Percentiles rank a stretch among this genome's conserved stretches.
Evolutionary conservation across 2,888 invertebrate species (phyloP).

Genomic region (Drosophila lacicola): DNA sequence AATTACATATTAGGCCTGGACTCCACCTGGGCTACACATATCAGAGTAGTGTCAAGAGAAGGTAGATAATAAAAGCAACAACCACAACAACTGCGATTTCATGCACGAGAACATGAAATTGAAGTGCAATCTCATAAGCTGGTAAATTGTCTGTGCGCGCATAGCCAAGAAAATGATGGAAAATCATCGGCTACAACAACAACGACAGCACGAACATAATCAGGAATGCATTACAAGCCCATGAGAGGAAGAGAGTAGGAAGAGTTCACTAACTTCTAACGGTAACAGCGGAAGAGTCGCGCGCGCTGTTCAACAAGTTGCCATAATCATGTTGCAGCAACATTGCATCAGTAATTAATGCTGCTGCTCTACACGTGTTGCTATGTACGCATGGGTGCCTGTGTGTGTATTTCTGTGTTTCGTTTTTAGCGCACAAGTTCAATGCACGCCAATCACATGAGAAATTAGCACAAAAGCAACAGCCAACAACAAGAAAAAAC

Average conservation of each 20-base stretch:
- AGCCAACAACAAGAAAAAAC: slow-evolving; percentile 30
- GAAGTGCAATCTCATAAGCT: slow-evolving; percentile 44
- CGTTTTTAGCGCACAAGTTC: slow-evolving; percentile 74
- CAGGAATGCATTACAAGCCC: slow-evolving; percentile 37
- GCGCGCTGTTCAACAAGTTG: slow-evolving; percentile 61
- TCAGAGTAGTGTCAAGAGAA: slow-evolving; percentile 58
- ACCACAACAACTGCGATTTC: slow-evolving; percentile 53
- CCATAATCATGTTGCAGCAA: slow-evolving; percentile 76
- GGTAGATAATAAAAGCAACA: slow-evolving; percentile 45
- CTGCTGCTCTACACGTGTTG: slow-evolving; percentile 27
- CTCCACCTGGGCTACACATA: slow-evolving; percentile 19
- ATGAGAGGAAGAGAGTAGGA: slow-evolving; percentile 18
- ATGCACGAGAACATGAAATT: slow-evolving; percentile 65
- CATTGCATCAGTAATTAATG: slow-evolving; percentile 71
- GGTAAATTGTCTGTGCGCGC: slow-evolving; percentile 59
- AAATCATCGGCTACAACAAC: slow-evolving; percentile 48
- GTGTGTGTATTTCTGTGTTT: slow-evolving; percentile 21
- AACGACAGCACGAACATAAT: slow-evolving; percentile 24
- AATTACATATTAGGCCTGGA: slow-evolving; percentile 69
- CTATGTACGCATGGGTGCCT: slow-evolving; percentile 21
- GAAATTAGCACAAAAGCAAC: slow-evolving; percentile 73
- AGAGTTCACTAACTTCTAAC: slow-evolving; percentile 71
- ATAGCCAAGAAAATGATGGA: slow-evolving; percentile 50
- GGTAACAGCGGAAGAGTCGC: slow-evolving; percentile 43
- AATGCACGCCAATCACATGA: slow-evolving; percentile 69